phyloP scores from a whole-genome alignment of 2,797 vertebrate genomes.

The Eptatretus atami region DNA sequence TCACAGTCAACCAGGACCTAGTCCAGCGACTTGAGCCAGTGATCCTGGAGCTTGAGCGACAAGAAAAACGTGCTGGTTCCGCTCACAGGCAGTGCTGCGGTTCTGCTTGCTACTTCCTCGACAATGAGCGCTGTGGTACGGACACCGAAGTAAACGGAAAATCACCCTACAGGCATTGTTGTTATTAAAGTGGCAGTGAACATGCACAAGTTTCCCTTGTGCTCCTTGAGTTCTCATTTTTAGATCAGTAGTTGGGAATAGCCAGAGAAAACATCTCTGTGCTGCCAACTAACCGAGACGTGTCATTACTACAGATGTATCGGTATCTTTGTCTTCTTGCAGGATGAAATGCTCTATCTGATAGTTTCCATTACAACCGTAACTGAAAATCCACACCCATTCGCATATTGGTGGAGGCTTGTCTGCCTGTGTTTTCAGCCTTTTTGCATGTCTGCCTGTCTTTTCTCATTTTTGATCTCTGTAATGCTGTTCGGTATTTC shows the following conservation, averaged over 20 bases:
- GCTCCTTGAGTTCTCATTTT: too few relatives aligned
- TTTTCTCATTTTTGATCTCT: too few relatives aligned
- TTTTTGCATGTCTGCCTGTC: not conserved
- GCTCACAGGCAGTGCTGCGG: conserved; percentile 85
- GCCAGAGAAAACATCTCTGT: too few relatives aligned
- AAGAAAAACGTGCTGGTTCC: conserved; percentile 56
- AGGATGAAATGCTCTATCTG: conserved; percentile 86
- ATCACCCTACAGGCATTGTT: not conserved
- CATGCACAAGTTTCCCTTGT: too few relatives aligned
- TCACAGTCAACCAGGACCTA: conserved; percentile 69
- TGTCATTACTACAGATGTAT: not conserved
- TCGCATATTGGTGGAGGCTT: conserved; percentile 49
- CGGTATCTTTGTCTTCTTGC: conserved; percentile 9
- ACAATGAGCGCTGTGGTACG: conserved; percentile 74
- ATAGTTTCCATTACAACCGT: conserved; percentile 81
- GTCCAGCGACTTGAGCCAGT: conserved; percentile 74
- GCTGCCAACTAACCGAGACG: too few relatives aligned
- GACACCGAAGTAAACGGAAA: not conserved
- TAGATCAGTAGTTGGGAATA: too few relatives aligned
- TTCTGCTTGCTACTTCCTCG: conserved; percentile 82
- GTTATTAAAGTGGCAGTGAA: too few relatives aligned
- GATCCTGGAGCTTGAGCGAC: conserved; percentile 85
- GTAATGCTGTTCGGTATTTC: too few relatives aligned
- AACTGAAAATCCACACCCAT: conserved; percentile 59
- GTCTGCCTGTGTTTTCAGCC: not conserved